Evolutionary conservation across 2,797 vertebrate species (phyloP), one percentile per base, ranked within the genome.

Genomic region (Mastacembelus armatus): DNA sequence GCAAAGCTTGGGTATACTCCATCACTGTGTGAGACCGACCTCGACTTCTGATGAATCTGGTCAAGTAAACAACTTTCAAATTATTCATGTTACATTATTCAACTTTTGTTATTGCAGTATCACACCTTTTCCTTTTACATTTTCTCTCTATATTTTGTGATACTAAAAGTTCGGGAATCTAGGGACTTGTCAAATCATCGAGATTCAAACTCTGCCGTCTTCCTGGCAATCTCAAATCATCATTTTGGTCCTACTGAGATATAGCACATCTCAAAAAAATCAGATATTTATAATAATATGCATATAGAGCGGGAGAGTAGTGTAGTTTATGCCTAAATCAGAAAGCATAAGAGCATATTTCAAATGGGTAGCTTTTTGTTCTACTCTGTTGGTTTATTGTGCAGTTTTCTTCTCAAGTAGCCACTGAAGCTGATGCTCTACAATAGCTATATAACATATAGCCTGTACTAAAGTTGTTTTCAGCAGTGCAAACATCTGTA

Each of bases 401-500:
- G 48, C 49, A 39, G 24, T 48, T 1, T 32, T 38, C 7, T 32
- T 49, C 45, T 62, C 2, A 48, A 29, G 10, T 1, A 38, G 3
- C 18, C 6, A 24, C 52, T 58, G 16, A 47, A 60, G 43, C 32
- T 55, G 56, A 35, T 16, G 47, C 47, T 2, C 55, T 15, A 35
- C 3, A 4, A 18, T 30, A 47, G 64, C 5, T 39, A 29, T 5
- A 36, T 2, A 36, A 15, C 57, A 33, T 19, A 21, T 4, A 35
- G n/a, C 22, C 1, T 36, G 2, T 44, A 32, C 36, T 43, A 24
- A 32, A n/a, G 26, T 49, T 55, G 33, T 68, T 68, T 71, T 24
- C 29, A 51, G 44, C 2, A 11, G 26, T 29, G 35, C 44, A 73
- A 71, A 81, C 35, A 50, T 60, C 49, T 70, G 61, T 61, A 64